Evolutionary conservation across 92 coral and sea anemone genomes (phyloP), one percentile per base, ranked within the genome.

Genomic region (Chrysogorgia sp.): DNA sequence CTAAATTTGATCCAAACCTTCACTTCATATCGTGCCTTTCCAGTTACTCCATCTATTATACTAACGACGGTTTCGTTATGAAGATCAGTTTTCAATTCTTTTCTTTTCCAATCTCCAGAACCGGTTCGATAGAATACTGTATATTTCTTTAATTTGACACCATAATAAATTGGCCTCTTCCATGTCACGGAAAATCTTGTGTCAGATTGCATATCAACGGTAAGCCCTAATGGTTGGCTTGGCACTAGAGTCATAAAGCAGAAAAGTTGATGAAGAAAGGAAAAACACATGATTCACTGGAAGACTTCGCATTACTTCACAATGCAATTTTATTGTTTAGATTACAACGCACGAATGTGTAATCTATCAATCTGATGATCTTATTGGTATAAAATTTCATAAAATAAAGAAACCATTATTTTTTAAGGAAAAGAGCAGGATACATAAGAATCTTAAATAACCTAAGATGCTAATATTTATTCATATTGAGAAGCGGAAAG

Each of bases 81-180:
- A 32, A 91, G 67, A 19, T 83, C 84, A 43, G 81, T 81, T 2
- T 79, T 76, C 2, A 91, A 55, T n/a, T 77, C 85, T 13, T 74
- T 66, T 19, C 81, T 82, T 40, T 83, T 81, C 69, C 86, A 84
- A 0, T 37, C 68, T 4, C 83, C 88, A 53, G 82, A 81, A 1
- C 83, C 75, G 80, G 87, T 74, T 0, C 89, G 82, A 63, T 86
- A 91, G 31, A 88, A 33, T 7, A 91, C 71, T 32, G 84, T 75
- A 70, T 91, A 91, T 79, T 84, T 81, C 34, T 63, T 79, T 55
- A 91, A 86, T 9, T 76, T 78, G 26, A 90, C 97, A 62, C 90
- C 90, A 10, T 88, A 88, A 50, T 72, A 88, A 17, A 74, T 61
- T 10, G 97, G 97, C 49, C 87, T 52, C 2, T 86, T 78, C 97